Evolutionary conservation across 2,113 vertebrate species (phyloP).

Genomic region (Amphilophus citrinellus): DNA sequence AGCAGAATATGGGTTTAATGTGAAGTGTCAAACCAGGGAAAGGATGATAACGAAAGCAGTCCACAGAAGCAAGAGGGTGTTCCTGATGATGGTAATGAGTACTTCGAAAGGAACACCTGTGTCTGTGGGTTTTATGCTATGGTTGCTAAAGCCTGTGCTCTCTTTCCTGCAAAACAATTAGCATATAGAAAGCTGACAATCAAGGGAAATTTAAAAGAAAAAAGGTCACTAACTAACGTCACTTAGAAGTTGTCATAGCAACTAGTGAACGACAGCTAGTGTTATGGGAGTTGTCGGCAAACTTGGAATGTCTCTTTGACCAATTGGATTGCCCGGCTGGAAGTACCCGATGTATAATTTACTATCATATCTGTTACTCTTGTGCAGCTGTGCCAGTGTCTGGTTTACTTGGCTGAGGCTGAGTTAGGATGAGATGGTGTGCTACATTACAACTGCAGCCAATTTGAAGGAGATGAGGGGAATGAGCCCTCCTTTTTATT

Average conservation of each 20-base stretch:
- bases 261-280: conserved; percentile 17
- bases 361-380: conserved; percentile 33
- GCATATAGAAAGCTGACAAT: conserved; percentile 24
- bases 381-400: conserved; percentile 46
- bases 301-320: conserved; percentile 26
- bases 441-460: conserved; percentile 45
- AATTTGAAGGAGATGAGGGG: conserved; percentile 21
- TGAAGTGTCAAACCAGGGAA: conserved; percentile 20
- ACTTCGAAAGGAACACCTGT: conserved; percentile 32
- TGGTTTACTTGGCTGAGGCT: conserved; percentile 46
- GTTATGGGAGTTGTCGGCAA: conserved; percentile 15
- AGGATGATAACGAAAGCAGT: conserved; percentile 3
- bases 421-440: conserved; percentile 37
- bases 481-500: conserved; percentile 57
- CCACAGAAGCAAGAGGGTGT: neutral
- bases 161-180: conserved; percentile 21
- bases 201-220: neutral
- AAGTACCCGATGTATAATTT: conserved; percentile 52
- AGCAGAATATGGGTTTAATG: neutral
- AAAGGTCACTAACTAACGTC: conserved; percentile 23
- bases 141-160: neutral
- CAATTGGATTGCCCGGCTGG: conserved; percentile 25
- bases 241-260: conserved; percentile 44
- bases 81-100: neutral
- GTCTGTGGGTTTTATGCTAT: conserved; percentile 16